Evolutionary conservation across 2,888 invertebrate species (phyloP).

Genomic region (Bimastos eiseni): DNA sequence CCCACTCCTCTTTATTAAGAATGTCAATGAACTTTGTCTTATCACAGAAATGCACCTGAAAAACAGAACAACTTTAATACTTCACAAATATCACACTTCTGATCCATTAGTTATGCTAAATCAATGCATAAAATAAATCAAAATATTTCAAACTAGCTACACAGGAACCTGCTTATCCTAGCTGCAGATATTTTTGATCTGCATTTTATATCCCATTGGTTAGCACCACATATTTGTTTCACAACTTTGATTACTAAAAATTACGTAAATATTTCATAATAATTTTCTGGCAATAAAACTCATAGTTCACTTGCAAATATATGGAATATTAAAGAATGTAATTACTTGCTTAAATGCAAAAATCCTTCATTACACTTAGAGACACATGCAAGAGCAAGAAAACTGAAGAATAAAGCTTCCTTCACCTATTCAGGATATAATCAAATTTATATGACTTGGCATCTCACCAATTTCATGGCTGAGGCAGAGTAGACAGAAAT

Average conservation of each 20-base stretch:
- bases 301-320: no score
- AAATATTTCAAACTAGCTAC: background rate
- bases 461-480: no score
- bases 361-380: background rate
- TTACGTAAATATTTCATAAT: no score
- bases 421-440: background rate
- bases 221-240: no score
- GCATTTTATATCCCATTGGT: no score
- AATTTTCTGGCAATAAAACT: no score
- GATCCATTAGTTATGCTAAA: background rate
- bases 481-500: no score
- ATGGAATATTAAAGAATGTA: no score
- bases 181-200: no score
- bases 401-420: background rate
- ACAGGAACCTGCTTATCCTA: background rate
- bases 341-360: no score
- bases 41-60: constrained; percentile 1
- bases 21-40: background rate
- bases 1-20: background rate
- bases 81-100: background rate
- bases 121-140: background rate
- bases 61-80: background rate
- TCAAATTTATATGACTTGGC: background rate
- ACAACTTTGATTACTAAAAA: no score
- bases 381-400: background rate